These are phyloP conservation scores for Aulostomus chinensis DNA, from an alignment of 2,797 vertebrate genomes.

Conservation along the genomic window DNA sequence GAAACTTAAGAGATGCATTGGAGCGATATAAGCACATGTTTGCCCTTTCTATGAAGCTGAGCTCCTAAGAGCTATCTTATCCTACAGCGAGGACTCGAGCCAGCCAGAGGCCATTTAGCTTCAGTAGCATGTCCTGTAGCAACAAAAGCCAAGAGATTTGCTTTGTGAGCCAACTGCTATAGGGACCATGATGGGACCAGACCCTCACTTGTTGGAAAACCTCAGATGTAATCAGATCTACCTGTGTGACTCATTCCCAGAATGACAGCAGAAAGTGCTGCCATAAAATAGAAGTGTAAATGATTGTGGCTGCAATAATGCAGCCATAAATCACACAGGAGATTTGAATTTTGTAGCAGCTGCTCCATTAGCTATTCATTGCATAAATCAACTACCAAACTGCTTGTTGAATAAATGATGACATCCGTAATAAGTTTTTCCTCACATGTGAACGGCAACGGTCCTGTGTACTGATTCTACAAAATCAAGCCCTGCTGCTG, in stretches of 20 bases:
- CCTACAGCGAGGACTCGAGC: constrained; percentile 12
- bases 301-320: constrained; percentile 43
- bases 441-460: constrained; percentile 37
- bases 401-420: constrained; percentile 72
- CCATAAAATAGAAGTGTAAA: constrained; percentile 24
- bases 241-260: constrained; percentile 47
- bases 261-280: constrained; percentile 27
- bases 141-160: constrained; percentile 25
- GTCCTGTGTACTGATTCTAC: constrained; percentile 19
- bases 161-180: constrained; percentile 31
- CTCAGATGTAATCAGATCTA: constrained; percentile 56
- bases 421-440: constrained; percentile 54
- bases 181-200: constrained; percentile 37
- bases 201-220: constrained; percentile 47
- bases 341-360: constrained; percentile 57
- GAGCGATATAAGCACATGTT: background rate
- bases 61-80: background rate
- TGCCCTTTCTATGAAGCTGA: constrained; percentile 3
- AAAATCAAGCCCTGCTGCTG: no score
- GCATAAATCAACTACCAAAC: constrained; percentile 70
- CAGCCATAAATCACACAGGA: constrained; percentile 52
- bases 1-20: background rate
- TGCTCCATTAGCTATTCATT: constrained; percentile 70
- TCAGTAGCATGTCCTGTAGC: constrained; percentile 28
- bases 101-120: constrained; percentile 44